phyloP scores from a whole-genome alignment of 2,113 vertebrate genomes.

The Fukomys damarensis region DNA sequence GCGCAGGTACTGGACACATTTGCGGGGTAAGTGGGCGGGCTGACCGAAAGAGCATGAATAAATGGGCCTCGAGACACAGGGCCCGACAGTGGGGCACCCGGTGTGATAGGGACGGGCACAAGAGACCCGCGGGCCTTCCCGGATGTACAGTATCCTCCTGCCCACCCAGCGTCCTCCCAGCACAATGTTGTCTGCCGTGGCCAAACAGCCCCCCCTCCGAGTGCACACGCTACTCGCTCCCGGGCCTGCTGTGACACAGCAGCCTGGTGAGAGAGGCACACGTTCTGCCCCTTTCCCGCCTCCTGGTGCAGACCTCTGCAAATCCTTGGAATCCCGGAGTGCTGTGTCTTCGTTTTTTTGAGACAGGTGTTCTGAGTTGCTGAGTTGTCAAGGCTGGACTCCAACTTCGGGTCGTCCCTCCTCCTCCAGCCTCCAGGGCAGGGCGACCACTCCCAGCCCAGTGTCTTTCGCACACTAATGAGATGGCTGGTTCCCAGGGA shows the following conservation, averaged over 20 bases:
- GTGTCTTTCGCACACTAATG: background rate
- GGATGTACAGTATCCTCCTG: background rate
- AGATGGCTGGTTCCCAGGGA: background rate
- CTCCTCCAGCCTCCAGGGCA: background rate
- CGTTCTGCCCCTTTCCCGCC: background rate
- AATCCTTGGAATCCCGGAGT: background rate
- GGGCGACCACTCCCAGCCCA: background rate
- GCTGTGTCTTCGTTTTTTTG: background rate
- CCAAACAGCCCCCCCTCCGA: background rate
- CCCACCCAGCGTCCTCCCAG: background rate
- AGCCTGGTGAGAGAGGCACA: background rate
- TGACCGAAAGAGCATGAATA: background rate
- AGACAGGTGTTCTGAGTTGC: background rate
- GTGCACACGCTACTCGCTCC: background rate
- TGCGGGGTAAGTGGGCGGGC: background rate
- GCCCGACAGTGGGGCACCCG: background rate
- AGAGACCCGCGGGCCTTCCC: background rate
- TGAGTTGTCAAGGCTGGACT: background rate
- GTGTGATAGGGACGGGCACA: background rate
- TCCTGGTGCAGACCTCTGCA: background rate
- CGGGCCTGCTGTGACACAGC: background rate
- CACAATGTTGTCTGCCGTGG: background rate
- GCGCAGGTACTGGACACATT: fast-evolving
- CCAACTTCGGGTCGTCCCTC: background rate
- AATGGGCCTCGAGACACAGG: background rate